Percentiles rank a stretch among this genome's conserved stretches.
Conservation (phyloP, 2,888 invertebrate species). For the Sphinx pinastri region DNA sequence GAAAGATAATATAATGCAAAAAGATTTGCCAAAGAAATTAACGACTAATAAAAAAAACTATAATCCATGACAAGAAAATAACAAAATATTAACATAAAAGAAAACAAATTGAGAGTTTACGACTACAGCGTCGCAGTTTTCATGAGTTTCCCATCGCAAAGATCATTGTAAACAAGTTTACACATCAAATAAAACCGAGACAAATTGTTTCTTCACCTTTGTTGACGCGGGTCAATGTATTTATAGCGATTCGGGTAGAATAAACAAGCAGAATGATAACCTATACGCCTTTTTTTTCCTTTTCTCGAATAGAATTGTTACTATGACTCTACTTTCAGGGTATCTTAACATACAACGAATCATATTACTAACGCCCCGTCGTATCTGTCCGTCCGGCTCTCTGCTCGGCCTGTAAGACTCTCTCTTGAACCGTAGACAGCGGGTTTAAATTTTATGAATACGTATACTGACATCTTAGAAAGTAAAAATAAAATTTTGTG, state of each 20-base stretch:
- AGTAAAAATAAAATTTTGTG: too few relatives aligned
- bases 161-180: conserved; percentile 22
- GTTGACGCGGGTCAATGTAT: conserved; percentile 12
- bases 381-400: too few relatives aligned
- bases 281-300: neutral
- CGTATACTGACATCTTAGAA: too few relatives aligned
- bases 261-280: conserved; percentile 2
- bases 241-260: neutral
- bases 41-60: neutral
- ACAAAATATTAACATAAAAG: conserved; percentile 16
- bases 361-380: too few relatives aligned
- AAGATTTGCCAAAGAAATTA: too few relatives aligned
- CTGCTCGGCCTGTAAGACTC: too few relatives aligned
- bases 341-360: too few relatives aligned
- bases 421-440: too few relatives aligned
- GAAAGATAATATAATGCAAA: too few relatives aligned
- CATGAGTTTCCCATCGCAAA: conserved; percentile 16
- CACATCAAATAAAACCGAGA: conserved; percentile 19
- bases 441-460: too few relatives aligned
- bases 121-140: neutral
- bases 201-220: conserved; percentile 19
- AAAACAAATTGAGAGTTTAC: conserved; percentile 5
- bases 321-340: too few relatives aligned
- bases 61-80: conserved; percentile 7
- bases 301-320: neutral